Evolutionary conservation across 2,888 invertebrate genomes (phyloP).

Genomic region (Lathronympha strigana): DNA sequence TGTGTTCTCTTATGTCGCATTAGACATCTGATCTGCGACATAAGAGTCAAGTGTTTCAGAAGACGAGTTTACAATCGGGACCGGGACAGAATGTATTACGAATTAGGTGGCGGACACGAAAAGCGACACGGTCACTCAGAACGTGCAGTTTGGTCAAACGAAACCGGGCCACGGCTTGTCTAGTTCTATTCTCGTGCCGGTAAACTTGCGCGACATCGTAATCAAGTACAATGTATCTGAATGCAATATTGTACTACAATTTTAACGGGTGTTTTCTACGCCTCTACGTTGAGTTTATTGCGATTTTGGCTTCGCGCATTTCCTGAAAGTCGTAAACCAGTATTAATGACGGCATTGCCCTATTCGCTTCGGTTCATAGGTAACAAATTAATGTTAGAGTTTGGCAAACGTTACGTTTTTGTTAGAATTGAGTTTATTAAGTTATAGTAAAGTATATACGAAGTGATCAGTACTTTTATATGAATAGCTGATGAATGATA

Average conservation of each 20-base stretch:
- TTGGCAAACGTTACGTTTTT: not conserved
- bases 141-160: conserved; percentile 61
- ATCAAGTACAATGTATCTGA: conserved; percentile 66
- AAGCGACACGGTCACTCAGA: conserved; percentile 60
- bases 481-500: conserved; percentile 38
- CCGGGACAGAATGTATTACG: conserved; percentile 32
- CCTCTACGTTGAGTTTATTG: conserved; percentile 52
- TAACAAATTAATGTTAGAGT: conserved; percentile 33
- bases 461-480: not conserved
- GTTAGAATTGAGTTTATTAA: not conserved
- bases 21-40: no score
- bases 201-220: conserved; percentile 69
- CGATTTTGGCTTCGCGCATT: conserved; percentile 33
- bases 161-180: conserved; percentile 71
- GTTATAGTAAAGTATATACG: not conserved
- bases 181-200: conserved; percentile 68
- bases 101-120: conserved; percentile 8
- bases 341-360: conserved; percentile 39
- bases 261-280: conserved; percentile 54
- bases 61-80: conserved; percentile 13
- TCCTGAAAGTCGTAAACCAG: conserved; percentile 37
- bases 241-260: conserved; percentile 53
- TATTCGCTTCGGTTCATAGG: conserved; percentile 37
- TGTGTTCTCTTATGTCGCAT: not conserved
- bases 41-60: no score